Evolutionary conservation across 2,888 invertebrate genomes (phyloP).

Genomic region (Calameuta pallipes): DNA sequence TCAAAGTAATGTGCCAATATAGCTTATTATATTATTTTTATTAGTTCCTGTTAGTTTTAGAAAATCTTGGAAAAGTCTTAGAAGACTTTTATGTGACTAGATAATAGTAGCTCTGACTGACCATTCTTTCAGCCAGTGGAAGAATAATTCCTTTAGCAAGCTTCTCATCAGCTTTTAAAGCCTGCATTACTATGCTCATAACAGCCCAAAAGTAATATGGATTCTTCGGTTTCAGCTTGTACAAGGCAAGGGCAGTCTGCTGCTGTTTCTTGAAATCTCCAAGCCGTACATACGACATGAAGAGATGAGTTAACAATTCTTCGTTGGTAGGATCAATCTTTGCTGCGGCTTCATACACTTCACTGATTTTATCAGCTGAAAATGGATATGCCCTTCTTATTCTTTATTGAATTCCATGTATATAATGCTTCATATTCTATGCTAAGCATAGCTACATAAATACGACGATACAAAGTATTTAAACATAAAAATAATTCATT

Average conservation of each 20-base stretch:
- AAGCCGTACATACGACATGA: conserved; percentile 94
- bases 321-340: conserved; percentile 89
- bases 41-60: background rate
- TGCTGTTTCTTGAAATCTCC: conserved; percentile 93
- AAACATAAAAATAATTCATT: too few species aligned
- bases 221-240: conserved; percentile 91
- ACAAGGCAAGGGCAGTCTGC: conserved; percentile 87
- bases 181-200: conserved; percentile 96
- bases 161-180: conserved; percentile 64
- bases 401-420: background rate
- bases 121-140: conserved; percentile 93
- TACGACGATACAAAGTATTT: too few species aligned
- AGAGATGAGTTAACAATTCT: conserved; percentile 92
- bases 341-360: conserved; percentile 89
- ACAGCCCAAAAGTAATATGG: conserved; percentile 99
- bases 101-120: conserved; percentile 65
- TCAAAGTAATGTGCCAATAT: background rate
- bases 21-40: background rate
- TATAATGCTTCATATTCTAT: background rate
- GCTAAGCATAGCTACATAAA: background rate
- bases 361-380: conserved; percentile 89
- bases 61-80: background rate
- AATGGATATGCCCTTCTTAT: conserved; percentile 23
- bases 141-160: conserved; percentile 77
- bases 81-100: background rate